Base-by-base conservation (phyloP, 2,888 invertebrate genomes). In the Tetrapedia diversipes region DNA sequence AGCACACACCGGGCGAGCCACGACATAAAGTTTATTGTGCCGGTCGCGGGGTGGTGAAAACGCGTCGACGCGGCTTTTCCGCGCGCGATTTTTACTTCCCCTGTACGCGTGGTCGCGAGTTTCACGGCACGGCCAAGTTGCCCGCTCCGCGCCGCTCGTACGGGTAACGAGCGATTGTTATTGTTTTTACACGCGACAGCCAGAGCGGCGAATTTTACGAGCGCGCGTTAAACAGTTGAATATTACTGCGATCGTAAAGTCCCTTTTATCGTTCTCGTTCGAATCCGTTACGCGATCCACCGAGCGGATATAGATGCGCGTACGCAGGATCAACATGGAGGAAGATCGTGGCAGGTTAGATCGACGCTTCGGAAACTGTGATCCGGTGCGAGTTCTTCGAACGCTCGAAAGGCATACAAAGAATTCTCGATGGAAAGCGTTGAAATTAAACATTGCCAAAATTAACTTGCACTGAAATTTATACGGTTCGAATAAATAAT, bases 91-190 rank as follows among this genome's bases (percentile, higher is more conserved):
- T 49, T n/a, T 37, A 19, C 47, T 19, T 14, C 22, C 16, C 0
- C 8, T 7, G 0, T 4, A 19, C 8, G 39, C 32, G 53, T 29
- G 41, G 60, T 72, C 69, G 67, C 67, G 57, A 78, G 74, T 80
- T 72, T 77, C 68, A 71, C n/a, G n/a, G 19, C 71, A 64, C 37
- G 53, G 69, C 41, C 57, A 60, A 39, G 19, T 59, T 47, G 47
- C 10, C 51, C 14, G 6, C 56, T 34, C 34, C 54, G 32, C 11
- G 19, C 16, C 59, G 78, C 49, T 69, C 65, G 77, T 77, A 79
- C 82, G 73, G 80, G 84, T 82, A 84, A 82, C 84, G 81, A 82
- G 79, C 79, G 82, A 84, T 82, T 83, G 84, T 84, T 84, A 84
- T 82, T 80, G 84, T 84, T 84, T 82, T 82, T 82, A 82, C 75